Conservation (phyloP, 2,888 invertebrate species). For the Trissolcus japonicus region DNA sequence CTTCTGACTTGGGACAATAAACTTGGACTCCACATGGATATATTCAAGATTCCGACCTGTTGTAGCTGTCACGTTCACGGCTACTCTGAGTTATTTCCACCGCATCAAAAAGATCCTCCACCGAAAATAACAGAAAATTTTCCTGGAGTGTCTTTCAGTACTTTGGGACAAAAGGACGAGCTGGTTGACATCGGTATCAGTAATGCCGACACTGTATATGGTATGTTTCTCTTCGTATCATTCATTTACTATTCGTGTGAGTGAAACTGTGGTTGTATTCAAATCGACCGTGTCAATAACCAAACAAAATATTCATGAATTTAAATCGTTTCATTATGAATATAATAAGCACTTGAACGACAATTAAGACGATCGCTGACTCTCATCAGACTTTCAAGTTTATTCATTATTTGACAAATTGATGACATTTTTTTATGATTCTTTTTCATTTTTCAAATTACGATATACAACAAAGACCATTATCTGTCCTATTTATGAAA, state of each 20-base stretch:
- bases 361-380: too few species aligned
- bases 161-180: conserved; percentile 64
- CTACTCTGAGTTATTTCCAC: conserved; percentile 83
- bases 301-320: background rate
- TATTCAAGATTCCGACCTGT: conserved; percentile 89
- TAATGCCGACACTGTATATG: conserved; percentile 44
- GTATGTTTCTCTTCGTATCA: conserved; percentile 18
- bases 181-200: conserved; percentile 59
- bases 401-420: too few species aligned
- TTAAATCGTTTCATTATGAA: too few species aligned
- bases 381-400: too few species aligned
- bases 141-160: conserved; percentile 78
- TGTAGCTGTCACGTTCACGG: conserved; percentile 90
- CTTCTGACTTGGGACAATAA: conserved; percentile 89
- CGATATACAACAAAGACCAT: too few species aligned
- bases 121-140: conserved; percentile 78
- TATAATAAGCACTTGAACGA: conserved; percentile 1
- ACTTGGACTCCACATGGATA: conserved; percentile 88
- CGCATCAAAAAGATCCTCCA: conserved; percentile 78
- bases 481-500: too few species aligned
- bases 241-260: background rate
- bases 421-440: too few species aligned
- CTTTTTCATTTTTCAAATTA: too few species aligned
- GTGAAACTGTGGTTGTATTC: background rate
- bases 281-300: background rate